Base-by-base conservation (phyloP, 2,888 invertebrate species). In the Microplitis deprimator region DNA sequence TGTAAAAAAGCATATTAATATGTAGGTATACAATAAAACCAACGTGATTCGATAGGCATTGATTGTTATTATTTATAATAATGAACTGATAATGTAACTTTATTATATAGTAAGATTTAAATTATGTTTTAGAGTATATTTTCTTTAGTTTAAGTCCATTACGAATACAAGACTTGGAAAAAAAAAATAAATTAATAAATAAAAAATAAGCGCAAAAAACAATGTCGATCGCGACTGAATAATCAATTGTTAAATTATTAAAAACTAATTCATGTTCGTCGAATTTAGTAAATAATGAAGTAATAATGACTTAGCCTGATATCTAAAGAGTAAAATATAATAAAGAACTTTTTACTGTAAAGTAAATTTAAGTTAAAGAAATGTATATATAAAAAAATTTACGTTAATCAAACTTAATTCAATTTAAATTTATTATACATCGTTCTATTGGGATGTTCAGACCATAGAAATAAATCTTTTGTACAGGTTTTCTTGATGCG, bases 81-180 rank as follows among this genome's bases (percentile, higher is more conserved):
- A 79, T 39, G 16, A 41, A 78, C 78, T 78, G 73, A 80, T 76
- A 80, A 82, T 75, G 85, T 86, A 84, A 84, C 85, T 86, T 85
- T 85, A 86, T 87, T 86, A 84, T 82, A 84, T 87, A 88, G 86
- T 86, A 88, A 87, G 87, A 85, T 87, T 88, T 87, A 85, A 86
- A 84, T 80, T 79, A 78, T 67, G 73, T 80, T 81, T 78, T 82
- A 81, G 82, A 81, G 83, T 81, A 83, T 79, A 82, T 85, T 87
- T 87, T 87, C 83, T 85, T 87, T 86, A 85, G 79, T 85, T 85
- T 87, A 87, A 85, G 83, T 84, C 83, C 87, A 85, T 87, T 86
- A 84, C 83, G 80, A 83, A 83, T 82, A 80, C 85, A 80, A 84
- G 81, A 81, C 82, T 82, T 83, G 4, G 3, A 29, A 29, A 4